Evolutionary conservation across 2,113 vertebrate species (phyloP), one percentile per base, ranked within the genome.

Genomic region (Ciconia maguari): DNA sequence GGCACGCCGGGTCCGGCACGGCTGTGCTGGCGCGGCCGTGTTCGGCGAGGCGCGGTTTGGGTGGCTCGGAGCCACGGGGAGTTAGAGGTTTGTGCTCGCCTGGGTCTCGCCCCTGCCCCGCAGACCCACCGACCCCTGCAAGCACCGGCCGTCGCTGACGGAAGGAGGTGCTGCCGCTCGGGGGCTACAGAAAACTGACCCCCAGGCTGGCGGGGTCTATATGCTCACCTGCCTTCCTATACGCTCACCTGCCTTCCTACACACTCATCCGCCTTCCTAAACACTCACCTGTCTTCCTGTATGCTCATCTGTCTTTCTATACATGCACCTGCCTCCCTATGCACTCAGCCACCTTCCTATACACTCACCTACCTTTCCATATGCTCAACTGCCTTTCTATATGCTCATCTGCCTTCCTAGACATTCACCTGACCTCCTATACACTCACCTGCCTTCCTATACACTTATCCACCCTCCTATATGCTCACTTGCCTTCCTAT

Each of bases 61-160:
- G 69, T 57, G 68, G 60, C 79, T 41, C 4, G 0, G 74, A 26
- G 58, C 36, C 51, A 13, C 1, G 2, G 4, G 26, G 4, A 22
- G 25, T 22, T 4, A 10, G 3, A 41, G 48, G n/a, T 8, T 62
- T 20, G 41, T 11, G 41, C 54, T 42, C 14, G 0, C 14, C 62
- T 3, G n/a, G 25, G 12, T 24, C 48, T 71, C 4, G 1, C 10
- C 52, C 27, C 11, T 7, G 24, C 32, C 36, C 14, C 9, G 1
- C 44, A 66, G 36, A 46, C 3, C 52, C 57, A 19, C 32, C 32
- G 3, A 4, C 30, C 29, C 44, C 9, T 13, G 15, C 0, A 32
- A 32, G 68, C 46, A 42, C n/a, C 1, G 0, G 34, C 36, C 32
- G 41, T 2, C 14, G 1, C 0, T 3, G 5, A 1, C 3, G 38